Evolutionary conservation across 2,113 vertebrate genomes (phyloP), one percentile per base, ranked within the genome.

Genomic region (Tragelaphus scriptus): DNA sequence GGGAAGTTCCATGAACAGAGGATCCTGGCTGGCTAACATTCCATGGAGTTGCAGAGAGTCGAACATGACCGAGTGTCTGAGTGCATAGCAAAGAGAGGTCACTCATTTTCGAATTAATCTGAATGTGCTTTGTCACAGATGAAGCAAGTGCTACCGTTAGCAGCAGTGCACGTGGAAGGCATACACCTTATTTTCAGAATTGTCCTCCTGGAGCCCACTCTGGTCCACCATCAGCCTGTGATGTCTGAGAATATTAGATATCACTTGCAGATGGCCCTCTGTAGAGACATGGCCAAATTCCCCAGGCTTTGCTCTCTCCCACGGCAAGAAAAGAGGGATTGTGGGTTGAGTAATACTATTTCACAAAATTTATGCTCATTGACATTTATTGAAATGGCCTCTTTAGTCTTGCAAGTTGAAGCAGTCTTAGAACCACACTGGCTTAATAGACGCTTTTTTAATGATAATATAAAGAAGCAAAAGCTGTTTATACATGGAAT

Each of bases 161-260:
- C 1, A 86, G 8, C 3, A 79, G 32, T 2, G 7, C 13, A 10
- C 2, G 23, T 8, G 9, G 32, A 14, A 77, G 59, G 5, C 14
- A 4, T 17, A 1, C 12, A 21, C 32, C 19, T n/a, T 15, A 3
- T 44, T 63, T 85, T 36, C 58, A 10, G 4, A 2, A 0, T 21
- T 21, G 7, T 58, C n/a, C 5, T 89, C 44, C 30, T 26, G 5
- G 8, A 21, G 28, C 32, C 5, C 30, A n/a, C 12, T 44, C 16
- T 85, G n/a, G 19, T 5, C 28, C 30, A 40, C 3, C 32, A 75
- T 40, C 25, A 65, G 16, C 26, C 32, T 10, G 0, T 30, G 53
- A 5, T 6, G 11, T 40, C 61, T 47, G 6, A 32, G 49, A 14
- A 44, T 77, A 5, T 15, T 28, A 32, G n/a, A 36, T 6, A 86